Conservation (phyloP, 1,140 invertebrate genomes). For the Drosophila nasuta region DNA sequence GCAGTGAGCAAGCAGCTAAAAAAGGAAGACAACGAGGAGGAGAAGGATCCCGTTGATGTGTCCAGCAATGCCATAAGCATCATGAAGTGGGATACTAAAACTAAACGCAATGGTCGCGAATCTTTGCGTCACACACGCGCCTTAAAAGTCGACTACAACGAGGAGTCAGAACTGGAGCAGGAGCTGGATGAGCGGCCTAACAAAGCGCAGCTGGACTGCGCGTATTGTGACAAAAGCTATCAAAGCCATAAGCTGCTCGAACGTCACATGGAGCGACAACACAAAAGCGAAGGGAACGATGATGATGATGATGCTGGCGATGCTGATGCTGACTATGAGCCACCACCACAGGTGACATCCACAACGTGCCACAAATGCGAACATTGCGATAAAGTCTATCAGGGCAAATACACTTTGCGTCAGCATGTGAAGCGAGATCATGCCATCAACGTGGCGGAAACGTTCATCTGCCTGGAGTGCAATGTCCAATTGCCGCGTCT, state of each 20-base stretch:
- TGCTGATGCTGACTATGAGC: slow-evolving; percentile 39
- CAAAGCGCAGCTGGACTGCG: slow-evolving; percentile 39
- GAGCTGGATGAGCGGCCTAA: not conserved
- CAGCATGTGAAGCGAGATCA: slow-evolving; percentile 70
- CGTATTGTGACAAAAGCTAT: slow-evolving; percentile 58
- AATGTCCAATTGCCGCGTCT: slow-evolving; percentile 58
- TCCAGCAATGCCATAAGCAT: slow-evolving; percentile 34
- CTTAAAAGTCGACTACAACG: slow-evolving; percentile 64
- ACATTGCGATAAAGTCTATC: slow-evolving; percentile 63
- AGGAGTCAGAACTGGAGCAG: slow-evolving; percentile 44
- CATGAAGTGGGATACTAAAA: slow-evolving; percentile 56
- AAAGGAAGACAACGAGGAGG: slow-evolving; percentile 25
- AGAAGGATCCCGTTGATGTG: slow-evolving; percentile 35
- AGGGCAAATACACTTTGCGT: slow-evolving; percentile 55
- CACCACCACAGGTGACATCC: slow-evolving; percentile 9
- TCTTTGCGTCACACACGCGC: slow-evolving; percentile 45
- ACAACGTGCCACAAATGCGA: slow-evolving; percentile 60
- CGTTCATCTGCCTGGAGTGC: slow-evolving; percentile 64
- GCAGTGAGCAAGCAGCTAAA: not conserved
- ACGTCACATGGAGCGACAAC: slow-evolving; percentile 60
- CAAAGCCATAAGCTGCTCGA: slow-evolving; percentile 56
- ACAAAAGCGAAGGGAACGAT: slow-evolving; percentile 38
- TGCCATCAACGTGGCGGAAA: slow-evolving; percentile 16
- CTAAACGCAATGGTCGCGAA: not conserved
- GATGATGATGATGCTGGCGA: slow-evolving; percentile 8